Evolutionary conservation across 2,797 vertebrate genomes (phyloP).

Genomic region (Ciconia nigra): DNA sequence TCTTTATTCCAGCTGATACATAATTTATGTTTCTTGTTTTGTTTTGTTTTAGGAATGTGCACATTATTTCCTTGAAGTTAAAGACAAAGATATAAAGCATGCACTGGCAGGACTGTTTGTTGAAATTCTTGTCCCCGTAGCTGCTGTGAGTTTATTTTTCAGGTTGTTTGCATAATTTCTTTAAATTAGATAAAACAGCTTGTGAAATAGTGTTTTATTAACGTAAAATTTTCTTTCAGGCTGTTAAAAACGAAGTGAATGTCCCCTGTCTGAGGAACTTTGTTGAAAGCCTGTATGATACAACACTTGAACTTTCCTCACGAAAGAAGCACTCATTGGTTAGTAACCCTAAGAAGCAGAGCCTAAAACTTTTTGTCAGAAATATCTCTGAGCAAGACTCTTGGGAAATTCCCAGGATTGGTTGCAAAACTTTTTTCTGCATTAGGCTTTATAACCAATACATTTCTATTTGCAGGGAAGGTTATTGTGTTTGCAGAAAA

Average conservation of each 20-base stretch:
- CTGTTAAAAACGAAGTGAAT: conserved; percentile 99
- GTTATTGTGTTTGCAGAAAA: background rate
- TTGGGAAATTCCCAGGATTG: background rate
- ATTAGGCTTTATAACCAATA: background rate
- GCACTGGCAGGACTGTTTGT: conserved; percentile 97
- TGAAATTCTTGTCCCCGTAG: conserved; percentile 97
- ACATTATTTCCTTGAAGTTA: conserved; percentile 98
- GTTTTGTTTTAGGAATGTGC: conserved; percentile 88
- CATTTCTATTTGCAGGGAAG: background rate
- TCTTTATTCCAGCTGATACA: background rate
- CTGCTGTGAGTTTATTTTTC: conserved; percentile 87
- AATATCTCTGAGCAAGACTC: background rate
- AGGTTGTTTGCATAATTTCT: conserved; percentile 19
- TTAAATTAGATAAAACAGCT: background rate
- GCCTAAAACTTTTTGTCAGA: conserved; percentile 18
- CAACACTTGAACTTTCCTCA: conserved; percentile 94
- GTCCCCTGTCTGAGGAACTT: conserved; percentile 98
- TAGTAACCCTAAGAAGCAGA: conserved; percentile 65
- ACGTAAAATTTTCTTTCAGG: conserved; percentile 76
- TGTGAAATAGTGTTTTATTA: background rate
- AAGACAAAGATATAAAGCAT: conserved; percentile 99
- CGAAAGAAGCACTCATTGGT: conserved; percentile 99
- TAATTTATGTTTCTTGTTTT: background rate
- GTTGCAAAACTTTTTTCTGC: background rate
- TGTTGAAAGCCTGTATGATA: conserved; percentile 96